A percentile compares a stretch with the other conserved stretches of the same genome.
phyloP scores from a whole-genome alignment of 1,140 invertebrate species.

The Tenebrio molitor region DNA sequence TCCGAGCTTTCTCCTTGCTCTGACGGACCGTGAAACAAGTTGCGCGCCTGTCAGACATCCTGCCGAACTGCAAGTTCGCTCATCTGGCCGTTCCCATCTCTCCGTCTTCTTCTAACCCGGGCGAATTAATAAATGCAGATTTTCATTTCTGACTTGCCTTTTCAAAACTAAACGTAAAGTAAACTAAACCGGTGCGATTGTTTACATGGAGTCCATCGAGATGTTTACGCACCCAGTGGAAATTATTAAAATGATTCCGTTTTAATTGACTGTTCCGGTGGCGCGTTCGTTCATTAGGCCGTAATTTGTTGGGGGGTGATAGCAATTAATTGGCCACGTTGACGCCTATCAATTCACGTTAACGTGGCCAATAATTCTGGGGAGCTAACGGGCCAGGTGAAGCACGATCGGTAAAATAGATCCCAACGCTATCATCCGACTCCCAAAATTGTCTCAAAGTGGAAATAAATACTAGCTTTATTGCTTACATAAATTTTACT shows the following conservation, averaged over 20 bases:
- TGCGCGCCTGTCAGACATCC: conserved; percentile 53
- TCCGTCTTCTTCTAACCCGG: conserved; percentile 9
- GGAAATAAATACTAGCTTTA: conserved; percentile 39
- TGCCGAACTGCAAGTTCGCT: conserved; percentile 37
- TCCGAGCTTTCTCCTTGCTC: conserved; percentile 55
- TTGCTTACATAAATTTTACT: conserved; percentile 29
- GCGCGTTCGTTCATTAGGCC: conserved; percentile 33
- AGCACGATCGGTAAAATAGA: conserved; percentile 41
- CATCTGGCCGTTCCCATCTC: conserved; percentile 47
- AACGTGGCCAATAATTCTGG: conserved; percentile 26
- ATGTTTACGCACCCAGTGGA: conserved; percentile 20
- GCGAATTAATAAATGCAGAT: conserved; percentile 28
- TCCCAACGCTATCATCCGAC: conserved; percentile 49
- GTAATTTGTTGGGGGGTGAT: conserved; percentile 34
- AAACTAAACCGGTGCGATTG: conserved; percentile 13
- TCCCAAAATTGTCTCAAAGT: conserved; percentile 43
- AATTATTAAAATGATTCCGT: conserved; percentile 37
- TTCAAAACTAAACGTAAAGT: conserved; percentile 18
- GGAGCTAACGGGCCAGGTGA: conserved; percentile 31
- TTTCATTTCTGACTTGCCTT: conserved; percentile 21
- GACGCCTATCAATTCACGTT: conserved; percentile 38
- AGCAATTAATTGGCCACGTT: conserved; percentile 35
- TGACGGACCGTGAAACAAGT: conserved; percentile 60
- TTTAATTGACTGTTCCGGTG: conserved; percentile 35
- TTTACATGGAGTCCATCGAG: conserved; percentile 16